Conservation (phyloP, 2,888 invertebrate species). For the Drosophila diplacantha region DNA sequence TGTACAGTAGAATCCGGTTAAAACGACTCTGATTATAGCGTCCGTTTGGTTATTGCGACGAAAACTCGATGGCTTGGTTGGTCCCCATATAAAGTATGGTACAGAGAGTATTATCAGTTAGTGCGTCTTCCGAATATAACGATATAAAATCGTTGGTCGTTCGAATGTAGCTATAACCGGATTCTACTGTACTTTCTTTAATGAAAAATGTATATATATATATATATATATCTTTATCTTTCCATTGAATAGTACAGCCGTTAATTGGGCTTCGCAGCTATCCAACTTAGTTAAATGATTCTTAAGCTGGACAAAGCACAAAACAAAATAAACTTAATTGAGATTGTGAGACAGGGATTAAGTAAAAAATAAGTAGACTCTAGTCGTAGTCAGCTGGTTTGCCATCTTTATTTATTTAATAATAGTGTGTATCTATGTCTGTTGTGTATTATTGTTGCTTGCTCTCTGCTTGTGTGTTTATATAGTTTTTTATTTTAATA, state of each 20-base stretch:
- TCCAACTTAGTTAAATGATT: neutral
- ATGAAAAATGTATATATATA: too few relatives aligned
- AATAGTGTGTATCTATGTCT: slow-evolving; percentile 69
- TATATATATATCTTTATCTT: too few relatives aligned
- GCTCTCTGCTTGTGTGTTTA: slow-evolving; percentile 49
- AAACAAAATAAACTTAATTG: neutral
- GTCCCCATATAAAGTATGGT: too few relatives aligned
- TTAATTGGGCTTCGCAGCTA: neutral
- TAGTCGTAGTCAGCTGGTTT: slow-evolving; percentile 43
- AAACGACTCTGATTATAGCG: too few relatives aligned
- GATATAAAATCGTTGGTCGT: too few relatives aligned
- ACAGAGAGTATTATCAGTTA: too few relatives aligned
- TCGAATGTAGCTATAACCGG: too few relatives aligned
- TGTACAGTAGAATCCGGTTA: neutral
- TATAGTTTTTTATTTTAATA: slow-evolving; percentile 36
- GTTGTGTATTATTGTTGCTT: slow-evolving; percentile 55
- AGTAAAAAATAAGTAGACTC: slow-evolving; percentile 1
- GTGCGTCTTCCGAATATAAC: neutral
- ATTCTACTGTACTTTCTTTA: too few relatives aligned
- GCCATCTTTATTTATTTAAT: slow-evolving; percentile 63
- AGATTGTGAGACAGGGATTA: neutral
- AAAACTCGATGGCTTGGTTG: too few relatives aligned
- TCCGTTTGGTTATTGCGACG: too few relatives aligned
- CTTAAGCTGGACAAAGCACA: neutral
- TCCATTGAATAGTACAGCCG: neutral